Percentiles rank a stretch among this genome's conserved stretches.
These are phyloP conservation scores for Noctilio leporinus DNA, from an alignment of 2,113 vertebrate species.

Conservation along the genomic window DNA sequence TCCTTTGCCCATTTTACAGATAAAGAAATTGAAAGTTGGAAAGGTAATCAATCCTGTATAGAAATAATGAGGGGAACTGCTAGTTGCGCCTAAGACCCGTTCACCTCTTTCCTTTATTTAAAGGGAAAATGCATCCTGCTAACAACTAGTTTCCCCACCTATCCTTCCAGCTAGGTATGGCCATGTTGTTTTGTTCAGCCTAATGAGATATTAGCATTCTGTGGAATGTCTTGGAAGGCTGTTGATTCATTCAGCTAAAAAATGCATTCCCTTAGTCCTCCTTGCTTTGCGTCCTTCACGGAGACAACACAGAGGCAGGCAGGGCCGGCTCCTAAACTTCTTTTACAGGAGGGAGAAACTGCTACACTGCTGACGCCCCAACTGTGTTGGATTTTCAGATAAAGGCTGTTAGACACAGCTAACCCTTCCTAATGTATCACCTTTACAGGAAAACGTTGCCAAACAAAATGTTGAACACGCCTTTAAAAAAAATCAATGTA, in stretches of 20 bases:
- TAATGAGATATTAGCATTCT: background rate
- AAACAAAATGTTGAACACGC: conserved; percentile 31
- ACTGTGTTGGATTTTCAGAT: background rate
- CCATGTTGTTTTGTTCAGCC: background rate
- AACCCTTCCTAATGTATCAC: background rate
- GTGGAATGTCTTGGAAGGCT: background rate
- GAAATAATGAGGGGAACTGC: background rate
- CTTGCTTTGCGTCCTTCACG: background rate
- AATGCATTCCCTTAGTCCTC: background rate
- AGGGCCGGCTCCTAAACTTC: background rate
- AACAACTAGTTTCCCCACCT: background rate
- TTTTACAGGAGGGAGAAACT: background rate
- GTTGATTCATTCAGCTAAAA: background rate
- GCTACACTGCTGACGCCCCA: background rate
- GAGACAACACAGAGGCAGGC: background rate
- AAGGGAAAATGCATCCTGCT: background rate
- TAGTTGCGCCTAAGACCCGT: background rate
- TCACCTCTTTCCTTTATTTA: background rate
- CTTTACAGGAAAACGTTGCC: background rate
- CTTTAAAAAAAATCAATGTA: background rate
- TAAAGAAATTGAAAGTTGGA: background rate
- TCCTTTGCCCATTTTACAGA: background rate
- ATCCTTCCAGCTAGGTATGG: background rate
- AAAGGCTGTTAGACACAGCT: background rate
- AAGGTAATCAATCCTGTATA: background rate